Evolutionary conservation across 2,113 vertebrate species (phyloP).

Genomic region (Lanius ludovicianus): DNA sequence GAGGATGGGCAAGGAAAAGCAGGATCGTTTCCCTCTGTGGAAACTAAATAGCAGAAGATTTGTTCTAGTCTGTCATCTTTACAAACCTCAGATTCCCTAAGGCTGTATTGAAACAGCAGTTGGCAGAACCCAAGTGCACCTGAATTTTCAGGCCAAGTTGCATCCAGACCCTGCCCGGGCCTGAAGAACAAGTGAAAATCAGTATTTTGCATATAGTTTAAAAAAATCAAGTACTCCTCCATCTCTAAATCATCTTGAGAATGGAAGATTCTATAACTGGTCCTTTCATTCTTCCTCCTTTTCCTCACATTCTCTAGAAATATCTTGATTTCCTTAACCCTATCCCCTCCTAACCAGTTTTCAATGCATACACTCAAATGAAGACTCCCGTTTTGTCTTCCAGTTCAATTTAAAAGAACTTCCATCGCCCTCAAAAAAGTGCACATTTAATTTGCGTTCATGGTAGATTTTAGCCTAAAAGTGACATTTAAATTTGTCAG

Average conservation of each 20-base stretch:
- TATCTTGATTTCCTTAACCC: not conserved
- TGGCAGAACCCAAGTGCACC: not conserved
- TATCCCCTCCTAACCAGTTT: not conserved
- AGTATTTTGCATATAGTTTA: not conserved
- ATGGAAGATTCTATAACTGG: not conserved
- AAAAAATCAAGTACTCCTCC: not conserved
- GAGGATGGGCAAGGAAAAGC: not conserved
- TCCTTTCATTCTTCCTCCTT: not conserved
- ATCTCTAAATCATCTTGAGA: not conserved
- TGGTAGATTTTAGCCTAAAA: not conserved
- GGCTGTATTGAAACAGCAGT: not conserved
- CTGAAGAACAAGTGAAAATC: not conserved
- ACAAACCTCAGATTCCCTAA: not conserved
- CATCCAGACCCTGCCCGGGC: not conserved
- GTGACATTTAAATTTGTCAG: not conserved
- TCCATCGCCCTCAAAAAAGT: not conserved
- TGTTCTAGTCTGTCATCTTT: not conserved
- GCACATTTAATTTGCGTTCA: rapidly evolving
- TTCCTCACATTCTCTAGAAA: not conserved
- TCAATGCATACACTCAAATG: not conserved
- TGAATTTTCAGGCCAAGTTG: not conserved
- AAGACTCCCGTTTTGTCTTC: not conserved
- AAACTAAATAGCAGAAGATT: not conserved
- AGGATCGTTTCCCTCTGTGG: not conserved
- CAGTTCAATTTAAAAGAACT: not conserved